phyloP scores from a whole-genome alignment of 2,888 invertebrate genomes.

The Erynnis tages region DNA sequence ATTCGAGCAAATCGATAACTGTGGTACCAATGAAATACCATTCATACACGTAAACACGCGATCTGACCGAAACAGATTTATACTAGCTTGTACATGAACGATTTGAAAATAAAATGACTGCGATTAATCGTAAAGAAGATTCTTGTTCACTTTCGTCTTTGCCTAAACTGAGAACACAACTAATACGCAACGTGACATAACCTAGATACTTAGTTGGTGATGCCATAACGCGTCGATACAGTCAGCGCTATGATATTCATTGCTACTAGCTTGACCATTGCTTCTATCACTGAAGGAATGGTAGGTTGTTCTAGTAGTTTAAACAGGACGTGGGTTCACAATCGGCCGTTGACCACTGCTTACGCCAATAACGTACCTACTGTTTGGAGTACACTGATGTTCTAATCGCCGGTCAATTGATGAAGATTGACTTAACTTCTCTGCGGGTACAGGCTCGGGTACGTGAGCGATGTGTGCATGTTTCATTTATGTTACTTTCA shows the following conservation, averaged over 20 bases:
- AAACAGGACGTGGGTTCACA: conserved; percentile 18
- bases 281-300: neutral
- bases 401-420: conserved; percentile 13
- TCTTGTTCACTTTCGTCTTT: no score
- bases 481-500: no score
- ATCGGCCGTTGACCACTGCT: conserved; percentile 20
- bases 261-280: neutral
- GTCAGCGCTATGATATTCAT: no score
- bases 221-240: no score
- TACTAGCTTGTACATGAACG: no score
- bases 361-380: conserved; percentile 8
- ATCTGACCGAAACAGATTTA: conserved; percentile 12
- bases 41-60: conserved; percentile 33
- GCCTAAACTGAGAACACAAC: no score
- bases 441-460: no score
- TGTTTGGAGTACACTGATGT: neutral
- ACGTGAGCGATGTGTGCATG: no score
- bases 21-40: conserved; percentile 29
- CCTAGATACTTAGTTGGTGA: no score
- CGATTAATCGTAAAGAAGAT: no score
- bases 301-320: neutral
- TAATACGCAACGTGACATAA: no score
- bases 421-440: conserved; percentile 10
- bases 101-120: no score
- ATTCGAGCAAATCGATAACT: conserved; percentile 27